Evolutionary conservation across 1,140 invertebrate species (phyloP).

Genomic region (Telenomus remus): DNA sequence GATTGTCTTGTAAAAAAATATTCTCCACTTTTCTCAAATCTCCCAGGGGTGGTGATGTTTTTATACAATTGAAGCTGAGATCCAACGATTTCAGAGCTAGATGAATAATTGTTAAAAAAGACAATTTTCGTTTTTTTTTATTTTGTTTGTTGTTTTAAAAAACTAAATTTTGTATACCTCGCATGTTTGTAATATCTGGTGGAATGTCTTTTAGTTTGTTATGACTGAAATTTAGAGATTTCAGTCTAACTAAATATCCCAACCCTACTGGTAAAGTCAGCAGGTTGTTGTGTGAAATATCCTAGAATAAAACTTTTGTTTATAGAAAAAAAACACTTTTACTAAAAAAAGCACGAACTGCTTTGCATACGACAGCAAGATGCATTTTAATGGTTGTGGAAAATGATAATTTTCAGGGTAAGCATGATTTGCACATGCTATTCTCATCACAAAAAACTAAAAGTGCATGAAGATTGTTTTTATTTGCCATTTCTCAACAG

Average conservation of each 20-base stretch:
- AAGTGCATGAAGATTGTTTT: too few species aligned
- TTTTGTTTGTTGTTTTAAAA: too few species aligned
- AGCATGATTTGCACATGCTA: too few species aligned
- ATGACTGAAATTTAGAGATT: slow-evolving; percentile 77
- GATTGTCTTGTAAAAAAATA: slow-evolving; percentile 86
- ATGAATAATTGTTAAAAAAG: slow-evolving; percentile 2
- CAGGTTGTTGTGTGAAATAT: slow-evolving; percentile 80
- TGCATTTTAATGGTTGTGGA: too few species aligned
- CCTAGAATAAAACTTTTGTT: slow-evolving; percentile 69
- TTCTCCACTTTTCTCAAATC: slow-evolving; percentile 87
- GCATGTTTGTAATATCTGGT: slow-evolving; percentile 77
- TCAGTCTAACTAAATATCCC: slow-evolving; percentile 78
- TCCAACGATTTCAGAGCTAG: slow-evolving; percentile 78
- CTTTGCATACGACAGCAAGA: too few species aligned
- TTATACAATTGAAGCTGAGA: slow-evolving; percentile 78
- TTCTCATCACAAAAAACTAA: too few species aligned
- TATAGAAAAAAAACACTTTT: not conserved
- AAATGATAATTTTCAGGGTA: too few species aligned
- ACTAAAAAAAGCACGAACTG: too few species aligned
- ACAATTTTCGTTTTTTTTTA: too few species aligned
- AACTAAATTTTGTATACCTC: slow-evolving; percentile 14
- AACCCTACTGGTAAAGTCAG: slow-evolving; percentile 76
- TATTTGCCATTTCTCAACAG: too few species aligned
- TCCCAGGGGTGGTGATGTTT: slow-evolving; percentile 83
- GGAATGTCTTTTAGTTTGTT: slow-evolving; percentile 78